Base-by-base conservation (phyloP, 2,888 invertebrate species). In the Coelinius sp. region DNA sequence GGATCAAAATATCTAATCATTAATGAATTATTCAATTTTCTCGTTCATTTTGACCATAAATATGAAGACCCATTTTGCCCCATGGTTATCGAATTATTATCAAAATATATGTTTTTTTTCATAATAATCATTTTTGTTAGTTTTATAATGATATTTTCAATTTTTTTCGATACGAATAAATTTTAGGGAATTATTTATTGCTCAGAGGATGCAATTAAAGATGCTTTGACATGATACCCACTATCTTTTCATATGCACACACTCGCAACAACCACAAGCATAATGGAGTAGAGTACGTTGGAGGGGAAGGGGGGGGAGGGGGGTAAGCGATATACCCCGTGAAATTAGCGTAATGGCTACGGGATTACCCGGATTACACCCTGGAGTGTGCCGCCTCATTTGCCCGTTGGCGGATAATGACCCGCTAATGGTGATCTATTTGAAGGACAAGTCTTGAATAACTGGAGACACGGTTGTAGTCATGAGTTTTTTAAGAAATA, bases 311-410 rank as follows among this genome's bases (percentile, higher is more conserved):
- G 22, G 24, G 38, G 56, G 14, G 67, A 24, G 6, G 17, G 6
- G 62, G 27, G 53, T 31, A 56, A 68, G 35, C 52, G 64, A 49
- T 69, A 68, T 69, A 69, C 49, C 65, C 68, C 53, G 75, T 71
- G 73, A 75, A 75, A 75, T 75, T 75, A 75, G 71, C 68, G 73
- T 74, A 75, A 75, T 75, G 75, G 70, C 67, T 66, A 62, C 63
- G 65, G 66, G 73, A 74, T 75, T 74, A 71, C 52, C 63, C 14
- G 73, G 75, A 75, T 73, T 75, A 74, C 66, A 72, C 75, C 73
- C 71, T 56, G 63, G 70, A 69, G 73, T 74, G 71, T 72, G 67
- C 73, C 31, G 24, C 41, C 73, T 74, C 73, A 74, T 75, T 74
- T 71, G 59, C 71, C 63, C 63, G 71, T 71, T 69, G 69, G 71